Conservation (phyloP, 2,888 invertebrate species). For the Drosophila fulvimacula region DNA sequence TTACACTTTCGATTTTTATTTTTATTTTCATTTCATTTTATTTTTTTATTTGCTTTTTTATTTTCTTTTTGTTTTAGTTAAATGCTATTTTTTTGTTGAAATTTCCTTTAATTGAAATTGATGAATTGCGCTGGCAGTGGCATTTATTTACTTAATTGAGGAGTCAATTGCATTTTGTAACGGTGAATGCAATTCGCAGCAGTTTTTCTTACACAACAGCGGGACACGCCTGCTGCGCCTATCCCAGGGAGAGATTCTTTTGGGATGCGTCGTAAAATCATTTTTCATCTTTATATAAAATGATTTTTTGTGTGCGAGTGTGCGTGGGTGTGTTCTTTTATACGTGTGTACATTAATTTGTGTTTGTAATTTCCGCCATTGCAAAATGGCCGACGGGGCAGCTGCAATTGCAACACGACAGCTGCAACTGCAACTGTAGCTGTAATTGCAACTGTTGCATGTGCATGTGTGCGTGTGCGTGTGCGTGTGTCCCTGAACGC, state of each 20-base stretch:
- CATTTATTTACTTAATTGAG: conserved; percentile 73
- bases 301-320: conserved; percentile 36
- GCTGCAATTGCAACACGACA: conserved; percentile 30
- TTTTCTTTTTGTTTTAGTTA: conserved; percentile 4
- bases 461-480: conserved; percentile 6
- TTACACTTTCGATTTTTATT: conserved; percentile 26
- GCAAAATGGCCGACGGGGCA: conserved; percentile 55
- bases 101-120: conserved; percentile 68
- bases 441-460: conserved; percentile 33
- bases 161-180: conserved; percentile 53
- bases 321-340: not conserved
- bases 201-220: conserved; percentile 35
- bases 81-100: conserved; percentile 7
- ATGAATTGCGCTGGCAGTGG: conserved; percentile 55
- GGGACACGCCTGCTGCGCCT: not conserved
- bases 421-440: conserved; percentile 25
- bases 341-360: conserved; percentile 54
- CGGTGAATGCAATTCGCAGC: conserved; percentile 32
- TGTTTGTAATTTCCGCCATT: conserved; percentile 74
- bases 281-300: conserved; percentile 49
- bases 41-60: not conserved
- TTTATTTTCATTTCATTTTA: not conserved
- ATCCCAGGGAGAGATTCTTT: not conserved
- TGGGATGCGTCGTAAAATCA: conserved; percentile 28
- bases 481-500: conserved; percentile 38